A percentile compares a stretch with the other conserved stretches of the same genome.
Conservation (phyloP, 2,113 vertebrate genomes). For the cat (Felis catus) region F.catus_Fca126_mat1.0 CM031417.1:61639501-61640000, state of each 20-base stretch:
- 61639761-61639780: background rate
- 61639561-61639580: background rate
- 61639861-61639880: slow-evolving; percentile 4
- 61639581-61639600: background rate
- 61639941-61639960: background rate
- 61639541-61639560: background rate
- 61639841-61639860: background rate
- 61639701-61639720: background rate
- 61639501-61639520: background rate
- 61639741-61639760: background rate
- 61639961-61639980: background rate
- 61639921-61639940: slow-evolving; percentile 20
- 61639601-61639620: background rate
- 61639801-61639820: background rate
- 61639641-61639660: background rate
- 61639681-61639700: background rate
- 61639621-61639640: background rate
- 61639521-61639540: background rate
- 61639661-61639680: background rate
- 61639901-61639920: background rate
- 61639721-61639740: background rate
- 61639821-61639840: slow-evolving; percentile 5
- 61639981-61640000: background rate
- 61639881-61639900: background rate
- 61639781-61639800: background rate